Evolutionary conservation across 2,113 vertebrate species (phyloP), one percentile per base, ranked within the genome.

Genomic region (Agapornis roseicollis): DNA sequence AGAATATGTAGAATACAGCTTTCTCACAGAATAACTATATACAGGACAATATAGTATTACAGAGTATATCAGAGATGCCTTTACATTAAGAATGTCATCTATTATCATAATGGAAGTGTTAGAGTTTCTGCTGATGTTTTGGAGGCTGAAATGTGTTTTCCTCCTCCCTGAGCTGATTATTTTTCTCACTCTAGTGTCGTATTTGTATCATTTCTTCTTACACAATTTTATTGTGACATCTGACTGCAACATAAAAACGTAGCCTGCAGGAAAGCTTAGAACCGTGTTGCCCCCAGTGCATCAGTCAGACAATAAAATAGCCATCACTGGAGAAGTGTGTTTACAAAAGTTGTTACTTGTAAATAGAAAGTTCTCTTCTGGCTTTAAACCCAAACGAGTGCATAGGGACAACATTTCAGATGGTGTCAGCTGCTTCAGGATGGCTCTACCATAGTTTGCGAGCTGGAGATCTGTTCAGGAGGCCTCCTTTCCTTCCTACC

Each of bases 261-360:
- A 92, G 74, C 96, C 94, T 83, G 69, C 84, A 95, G 92, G 70
- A 95, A 94, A 91, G 35, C 74, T 58, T 77, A 33, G 31, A 91
- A 85, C 85, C 88, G 90, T 73, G 58, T 73, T 96, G 87, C 78
- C 84, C 58, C 49, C 78, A 68, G 81, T 80, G 64, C 82, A 91
- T 96, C 87, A 95, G 56, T 93, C 90, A 94, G 90, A 85, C 90
- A 85, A 87, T 91, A 93, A 93, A 96, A 90, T 73, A 95, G 86
- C 66, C 95, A 92, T 91, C 58, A 42, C 73, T 44, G 41, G 29
- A 55, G 87, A 89, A 93, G 52, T 80, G 80, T 95, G 92, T 69
- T 95, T 93, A 95, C 46, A 94, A 94, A 94, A 92, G 33, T 63
- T 61, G 4, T 60, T 89, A 81, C 70, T 92, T 79, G 29, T 49